A percentile compares a stretch with the other conserved stretches of the same genome.
Conservation (phyloP, 1,140 invertebrate species). For the Saccostrea echinata region DNA sequence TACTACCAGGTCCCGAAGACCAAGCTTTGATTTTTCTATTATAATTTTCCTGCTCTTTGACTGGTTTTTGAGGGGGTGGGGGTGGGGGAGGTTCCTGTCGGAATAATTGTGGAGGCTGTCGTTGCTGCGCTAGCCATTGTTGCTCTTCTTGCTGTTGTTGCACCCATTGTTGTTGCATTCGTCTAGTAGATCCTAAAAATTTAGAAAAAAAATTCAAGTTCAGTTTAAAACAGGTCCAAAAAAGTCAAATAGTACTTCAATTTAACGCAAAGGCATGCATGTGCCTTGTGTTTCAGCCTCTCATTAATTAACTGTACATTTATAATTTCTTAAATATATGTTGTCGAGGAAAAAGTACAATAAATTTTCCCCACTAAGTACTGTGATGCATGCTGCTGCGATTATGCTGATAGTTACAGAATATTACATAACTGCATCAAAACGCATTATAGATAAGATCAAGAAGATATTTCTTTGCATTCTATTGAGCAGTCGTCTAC, state of each 20-base stretch:
- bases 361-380: background rate
- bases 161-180: conserved; percentile 17
- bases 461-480: background rate
- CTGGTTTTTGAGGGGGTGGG: conserved; percentile 44
- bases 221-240: background rate
- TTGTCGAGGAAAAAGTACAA: background rate
- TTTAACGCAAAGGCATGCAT: background rate
- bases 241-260: background rate
- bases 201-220: background rate
- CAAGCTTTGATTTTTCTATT: conserved; percentile 49
- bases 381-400: background rate
- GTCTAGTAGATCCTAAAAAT: conserved; percentile 16
- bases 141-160: conserved; percentile 9
- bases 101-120: conserved; percentile 29
- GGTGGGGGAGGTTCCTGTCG: conserved; percentile 50
- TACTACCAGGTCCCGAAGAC: conserved; percentile 33
- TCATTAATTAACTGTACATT: too few relatives aligned
- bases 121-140: conserved; percentile 17
- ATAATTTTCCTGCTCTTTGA: conserved; percentile 49
- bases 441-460: background rate
- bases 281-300: background rate
- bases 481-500: background rate
- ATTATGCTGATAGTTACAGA: background rate
- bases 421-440: conserved; percentile 21
- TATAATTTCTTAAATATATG: too few relatives aligned